These are phyloP conservation scores for Hemitrygon akajei DNA, from an alignment of 2,797 vertebrate genomes.

Conservation along the genomic window DNA sequence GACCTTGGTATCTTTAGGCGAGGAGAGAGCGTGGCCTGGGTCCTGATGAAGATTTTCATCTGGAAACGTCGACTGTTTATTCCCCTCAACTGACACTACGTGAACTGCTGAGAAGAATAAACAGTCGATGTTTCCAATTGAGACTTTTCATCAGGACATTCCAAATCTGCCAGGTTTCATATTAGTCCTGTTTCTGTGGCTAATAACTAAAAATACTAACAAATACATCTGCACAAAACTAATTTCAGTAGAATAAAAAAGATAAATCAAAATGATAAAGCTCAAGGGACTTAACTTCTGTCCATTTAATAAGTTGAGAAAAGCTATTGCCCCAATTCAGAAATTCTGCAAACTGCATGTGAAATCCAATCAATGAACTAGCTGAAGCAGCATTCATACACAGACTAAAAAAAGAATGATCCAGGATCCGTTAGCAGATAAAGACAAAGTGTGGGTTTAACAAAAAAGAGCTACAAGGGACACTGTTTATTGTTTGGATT, in stretches of 20 bases:
- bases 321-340: background rate
- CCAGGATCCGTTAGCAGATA: background rate
- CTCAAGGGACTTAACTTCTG: background rate
- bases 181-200: no score
- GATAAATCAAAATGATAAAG: background rate
- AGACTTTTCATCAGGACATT: background rate
- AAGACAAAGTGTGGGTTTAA: background rate
- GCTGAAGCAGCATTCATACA: background rate
- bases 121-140: no score
- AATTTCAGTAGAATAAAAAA: background rate
- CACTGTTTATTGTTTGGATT: background rate
- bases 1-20: no score
- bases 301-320: background rate
- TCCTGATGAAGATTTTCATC: no score
- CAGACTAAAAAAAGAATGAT: background rate
- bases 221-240: background rate
- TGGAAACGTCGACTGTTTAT: no score
- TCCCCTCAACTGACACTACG: no score
- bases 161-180: no score
- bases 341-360: background rate
- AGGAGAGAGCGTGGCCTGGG: no score
- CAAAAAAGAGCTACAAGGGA: background rate
- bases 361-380: background rate
- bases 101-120: no score
- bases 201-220: no score